Evolutionary conservation across 35 echinoderm and acorn worm genomes (phyloP).

Genomic region (Hemicentrotus pulcherrimus): DNA sequence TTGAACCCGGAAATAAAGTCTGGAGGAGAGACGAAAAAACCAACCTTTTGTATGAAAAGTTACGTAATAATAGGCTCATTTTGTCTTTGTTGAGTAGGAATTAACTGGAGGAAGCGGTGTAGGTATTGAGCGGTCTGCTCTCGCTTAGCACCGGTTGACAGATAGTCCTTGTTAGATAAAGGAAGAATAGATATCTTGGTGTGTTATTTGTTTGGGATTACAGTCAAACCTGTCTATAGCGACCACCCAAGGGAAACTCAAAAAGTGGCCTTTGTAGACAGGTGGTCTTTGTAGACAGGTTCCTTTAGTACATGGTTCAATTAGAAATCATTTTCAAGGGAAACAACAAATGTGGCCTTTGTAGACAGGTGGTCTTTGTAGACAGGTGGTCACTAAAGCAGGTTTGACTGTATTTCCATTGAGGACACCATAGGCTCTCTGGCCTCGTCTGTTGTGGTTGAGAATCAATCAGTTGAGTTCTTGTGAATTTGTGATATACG

Average conservation of each 20-base stretch:
- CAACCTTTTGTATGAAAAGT: neutral
- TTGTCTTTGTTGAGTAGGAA: neutral
- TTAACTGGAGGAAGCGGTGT: neutral
- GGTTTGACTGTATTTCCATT: too few relatives aligned
- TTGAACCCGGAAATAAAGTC: slow-evolving; percentile 1
- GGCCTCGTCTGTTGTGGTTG: neutral
- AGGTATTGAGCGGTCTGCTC: neutral
- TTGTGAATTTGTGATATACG: neutral
- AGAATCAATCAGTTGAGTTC: neutral
- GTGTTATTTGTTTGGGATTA: neutral
- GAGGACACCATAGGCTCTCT: neutral
- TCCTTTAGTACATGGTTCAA: too few relatives aligned
- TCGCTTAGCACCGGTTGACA: neutral
- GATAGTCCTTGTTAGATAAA: neutral
- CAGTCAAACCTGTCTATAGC: too few relatives aligned
- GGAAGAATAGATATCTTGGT: neutral
- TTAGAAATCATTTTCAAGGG: too few relatives aligned
- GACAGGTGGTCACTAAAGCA: too few relatives aligned
- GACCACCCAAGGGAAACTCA: too few relatives aligned
- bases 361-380: too few relatives aligned
- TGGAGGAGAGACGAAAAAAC: neutral
- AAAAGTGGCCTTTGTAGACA: too few relatives aligned
- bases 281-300: too few relatives aligned
- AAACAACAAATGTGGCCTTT: too few relatives aligned
- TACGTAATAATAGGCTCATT: neutral